Evolutionary conservation across 1,140 invertebrate species (phyloP).

Genomic region (Drosophila lowei): DNA sequence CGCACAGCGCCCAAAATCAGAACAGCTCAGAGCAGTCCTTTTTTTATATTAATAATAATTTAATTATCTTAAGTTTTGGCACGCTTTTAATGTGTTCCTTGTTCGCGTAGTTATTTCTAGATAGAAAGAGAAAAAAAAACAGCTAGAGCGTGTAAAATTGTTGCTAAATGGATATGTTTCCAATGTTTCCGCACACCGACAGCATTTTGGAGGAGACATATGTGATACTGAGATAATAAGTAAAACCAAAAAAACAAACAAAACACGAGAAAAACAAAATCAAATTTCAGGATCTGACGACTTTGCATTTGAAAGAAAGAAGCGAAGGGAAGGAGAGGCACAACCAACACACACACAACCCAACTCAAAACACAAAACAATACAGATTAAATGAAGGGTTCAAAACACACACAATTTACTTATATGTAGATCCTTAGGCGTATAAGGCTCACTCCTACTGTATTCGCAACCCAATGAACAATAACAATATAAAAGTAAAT

Average conservation of each 20-base stretch:
- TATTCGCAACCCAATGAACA: conserved; percentile 22
- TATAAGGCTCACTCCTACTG: conserved; percentile 3
- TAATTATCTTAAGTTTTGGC: conserved; percentile 27
- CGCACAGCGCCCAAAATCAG: conserved; percentile 6
- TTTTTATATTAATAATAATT: conserved; percentile 14
- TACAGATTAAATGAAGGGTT: neutral
- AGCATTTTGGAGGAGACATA: conserved; percentile 67
- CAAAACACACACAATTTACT: conserved; percentile 1
- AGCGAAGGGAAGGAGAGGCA: too few species aligned
- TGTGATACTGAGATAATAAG: conserved; percentile 83
- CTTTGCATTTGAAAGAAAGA: conserved; percentile 41
- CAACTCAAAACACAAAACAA: conserved; percentile 12
- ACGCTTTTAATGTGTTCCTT: conserved; percentile 41
- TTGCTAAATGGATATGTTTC: conserved; percentile 78
- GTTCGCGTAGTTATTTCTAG: conserved; percentile 22
- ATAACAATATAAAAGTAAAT: conserved; percentile 14
- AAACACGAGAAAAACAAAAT: conserved; percentile 25
- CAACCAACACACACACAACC: conserved; percentile 15
- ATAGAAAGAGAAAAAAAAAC: neutral
- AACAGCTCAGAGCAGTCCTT: conserved; percentile 24
- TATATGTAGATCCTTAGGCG: conserved; percentile 16
- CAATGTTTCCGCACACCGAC: conserved; percentile 64
- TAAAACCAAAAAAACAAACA: conserved; percentile 57
- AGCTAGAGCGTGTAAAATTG: conserved; percentile 55
- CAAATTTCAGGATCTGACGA: conserved; percentile 49